phyloP scores from a whole-genome alignment of 2,888 invertebrate species.

The Ischnus inquisitorius region DNA sequence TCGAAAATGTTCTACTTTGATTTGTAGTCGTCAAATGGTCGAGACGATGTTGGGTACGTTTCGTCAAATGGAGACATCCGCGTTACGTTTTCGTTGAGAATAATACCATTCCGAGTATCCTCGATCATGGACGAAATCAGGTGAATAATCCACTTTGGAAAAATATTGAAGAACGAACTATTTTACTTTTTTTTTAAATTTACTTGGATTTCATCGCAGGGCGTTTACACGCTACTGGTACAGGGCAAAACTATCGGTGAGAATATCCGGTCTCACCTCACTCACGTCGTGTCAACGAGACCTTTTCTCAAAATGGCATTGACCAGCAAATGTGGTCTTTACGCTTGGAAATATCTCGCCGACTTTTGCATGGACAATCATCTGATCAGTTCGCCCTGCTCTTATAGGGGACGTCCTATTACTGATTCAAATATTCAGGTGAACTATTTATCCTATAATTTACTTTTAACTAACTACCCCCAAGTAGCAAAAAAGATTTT shows the following conservation, averaged over 20 bases:
- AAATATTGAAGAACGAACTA: neutral
- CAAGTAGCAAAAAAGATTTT: no score
- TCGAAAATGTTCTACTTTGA: slow-evolving; percentile 12
- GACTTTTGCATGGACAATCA: slow-evolving; percentile 91
- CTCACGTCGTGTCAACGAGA: slow-evolving; percentile 76
- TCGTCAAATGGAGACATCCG: slow-evolving; percentile 82
- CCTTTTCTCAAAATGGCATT: slow-evolving; percentile 90
- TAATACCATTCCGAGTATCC: slow-evolving; percentile 78
- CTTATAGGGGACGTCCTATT: slow-evolving; percentile 90
- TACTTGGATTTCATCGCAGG: slow-evolving; percentile 71
- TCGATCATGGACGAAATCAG: slow-evolving; percentile 83
- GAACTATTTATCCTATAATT: slow-evolving; percentile 45
- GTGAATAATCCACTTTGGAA: slow-evolving; percentile 69
- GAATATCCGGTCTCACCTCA: slow-evolving; percentile 77
- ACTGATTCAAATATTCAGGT: slow-evolving; percentile 92
- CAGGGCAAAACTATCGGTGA: slow-evolving; percentile 79
- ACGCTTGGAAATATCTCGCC: slow-evolving; percentile 90
- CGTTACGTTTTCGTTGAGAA: slow-evolving; percentile 79
- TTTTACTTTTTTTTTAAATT: slow-evolving; percentile 5
- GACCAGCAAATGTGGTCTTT: slow-evolving; percentile 91
- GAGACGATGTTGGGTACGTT: slow-evolving; percentile 79
- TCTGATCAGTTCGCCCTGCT: slow-evolving; percentile 88
- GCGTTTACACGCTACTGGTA: slow-evolving; percentile 81
- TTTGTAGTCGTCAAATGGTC: slow-evolving; percentile 80
- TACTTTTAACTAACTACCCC: no score